Percentiles rank a stretch among this genome's conserved stretches.
phyloP scores from a whole-genome alignment of 2,113 vertebrate species.

The Phyllopteryx taeniolatus region DNA sequence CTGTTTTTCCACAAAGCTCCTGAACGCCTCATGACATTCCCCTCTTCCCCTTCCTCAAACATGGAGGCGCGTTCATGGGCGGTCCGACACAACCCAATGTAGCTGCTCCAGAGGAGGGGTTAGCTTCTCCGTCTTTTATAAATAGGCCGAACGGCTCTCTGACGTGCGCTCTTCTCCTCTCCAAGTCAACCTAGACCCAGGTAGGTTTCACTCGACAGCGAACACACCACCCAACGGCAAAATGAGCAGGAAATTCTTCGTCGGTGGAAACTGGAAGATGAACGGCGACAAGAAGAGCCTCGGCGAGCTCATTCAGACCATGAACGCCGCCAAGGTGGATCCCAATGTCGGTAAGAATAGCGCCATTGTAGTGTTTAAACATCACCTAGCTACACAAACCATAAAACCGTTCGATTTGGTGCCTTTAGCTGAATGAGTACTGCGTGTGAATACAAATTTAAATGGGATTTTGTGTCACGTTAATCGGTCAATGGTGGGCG shows the following conservation, averaged over 20 bases:
- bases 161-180: constrained; percentile 33
- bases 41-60: constrained; percentile 39
- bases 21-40: constrained; percentile 58
- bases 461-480: constrained; percentile 21
- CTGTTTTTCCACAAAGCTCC: background rate
- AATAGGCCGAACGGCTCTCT: constrained; percentile 27
- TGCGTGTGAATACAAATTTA: background rate
- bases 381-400: background rate
- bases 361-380: background rate
- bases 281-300: constrained; percentile 93
- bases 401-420: background rate
- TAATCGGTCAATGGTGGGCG: constrained; percentile 26
- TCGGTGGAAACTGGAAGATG: constrained; percentile 98
- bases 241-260: constrained; percentile 95
- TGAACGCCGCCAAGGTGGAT: constrained; percentile 83
- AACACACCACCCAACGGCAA: constrained; percentile 16
- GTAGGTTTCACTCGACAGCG: background rate
- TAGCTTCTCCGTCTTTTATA: constrained; percentile 34
- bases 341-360: constrained; percentile 81
- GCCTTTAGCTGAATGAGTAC: background rate
- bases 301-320: constrained; percentile 83
- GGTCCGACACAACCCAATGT: constrained; percentile 58
- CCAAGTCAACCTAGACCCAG: background rate
- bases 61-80: constrained; percentile 43
- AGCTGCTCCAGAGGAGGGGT: constrained; percentile 50